Evolutionary conservation across 2,113 vertebrate genomes (phyloP).

Genomic region (Leiothrix lutea): DNA sequence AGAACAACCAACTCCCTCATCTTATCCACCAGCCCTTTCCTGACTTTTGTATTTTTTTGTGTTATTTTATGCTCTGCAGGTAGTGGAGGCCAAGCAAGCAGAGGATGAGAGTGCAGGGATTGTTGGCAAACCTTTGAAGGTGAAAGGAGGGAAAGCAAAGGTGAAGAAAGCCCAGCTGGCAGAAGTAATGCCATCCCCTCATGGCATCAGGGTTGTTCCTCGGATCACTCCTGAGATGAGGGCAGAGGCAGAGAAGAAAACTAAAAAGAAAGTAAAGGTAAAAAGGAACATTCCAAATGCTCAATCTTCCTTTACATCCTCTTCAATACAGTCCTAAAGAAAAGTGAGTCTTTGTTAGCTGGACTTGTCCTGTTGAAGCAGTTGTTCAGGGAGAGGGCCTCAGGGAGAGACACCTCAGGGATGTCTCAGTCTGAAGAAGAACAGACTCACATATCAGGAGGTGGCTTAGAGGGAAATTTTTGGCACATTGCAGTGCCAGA

Average conservation of each 20-base stretch:
- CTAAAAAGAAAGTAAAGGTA: conserved; percentile 86
- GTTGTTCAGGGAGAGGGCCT: background rate
- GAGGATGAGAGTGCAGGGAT: conserved; percentile 62
- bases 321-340: background rate
- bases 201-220: conserved; percentile 86
- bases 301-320: background rate
- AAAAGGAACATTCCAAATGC: background rate
- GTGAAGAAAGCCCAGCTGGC: conserved; percentile 76
- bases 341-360: background rate
- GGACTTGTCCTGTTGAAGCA: background rate
- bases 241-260: conserved; percentile 86
- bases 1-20: background rate
- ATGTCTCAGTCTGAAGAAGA: background rate
- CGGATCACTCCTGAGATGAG: conserved; percentile 90
- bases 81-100: conserved; percentile 82
- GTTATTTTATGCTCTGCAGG: conserved; percentile 31
- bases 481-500: background rate
- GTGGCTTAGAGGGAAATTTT: background rate
- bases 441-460: background rate
- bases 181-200: conserved; percentile 87
- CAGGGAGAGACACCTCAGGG: background rate
- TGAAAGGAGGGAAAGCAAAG: conserved; percentile 77
- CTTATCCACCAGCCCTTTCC: background rate
- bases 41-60: background rate
- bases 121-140: conserved; percentile 70